Percentiles rank a stretch among this genome's conserved stretches.
These are phyloP conservation scores for Girardinichthys multiradiatus DNA, from an alignment of 2,113 vertebrate genomes.

Conservation along the genomic window DNA sequence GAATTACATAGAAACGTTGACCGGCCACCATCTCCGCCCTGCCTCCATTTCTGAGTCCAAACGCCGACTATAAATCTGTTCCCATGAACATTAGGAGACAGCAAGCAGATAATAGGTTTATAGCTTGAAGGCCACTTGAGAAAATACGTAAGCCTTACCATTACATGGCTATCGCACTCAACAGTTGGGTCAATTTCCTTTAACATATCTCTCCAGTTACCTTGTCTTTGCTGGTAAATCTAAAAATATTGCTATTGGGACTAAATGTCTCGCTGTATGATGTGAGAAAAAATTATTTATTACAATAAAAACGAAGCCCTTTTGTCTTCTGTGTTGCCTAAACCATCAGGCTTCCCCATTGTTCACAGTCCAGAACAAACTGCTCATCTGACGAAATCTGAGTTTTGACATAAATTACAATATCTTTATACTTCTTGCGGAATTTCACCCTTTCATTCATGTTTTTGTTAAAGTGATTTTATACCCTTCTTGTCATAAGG, in stretches of 20 bases:
- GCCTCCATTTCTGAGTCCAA: constrained; percentile 28
- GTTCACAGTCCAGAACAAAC: background rate
- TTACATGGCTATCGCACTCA: constrained; percentile 4
- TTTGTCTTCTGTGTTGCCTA: background rate
- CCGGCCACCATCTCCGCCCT: constrained; percentile 34
- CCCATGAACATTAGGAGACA: constrained; percentile 19
- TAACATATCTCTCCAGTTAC: constrained; percentile 11
- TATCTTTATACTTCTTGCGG: too few relatives aligned
- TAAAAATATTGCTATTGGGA: too few relatives aligned
- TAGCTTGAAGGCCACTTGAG: constrained; percentile 39
- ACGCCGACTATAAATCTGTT: constrained; percentile 43
- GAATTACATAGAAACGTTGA: constrained; percentile 17
- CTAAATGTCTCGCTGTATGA: background rate
- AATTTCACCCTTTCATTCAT: background rate
- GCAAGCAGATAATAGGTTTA: constrained; percentile 4
- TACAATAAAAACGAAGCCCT: background rate
- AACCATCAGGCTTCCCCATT: background rate
- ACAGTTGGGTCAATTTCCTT: constrained; percentile 13
- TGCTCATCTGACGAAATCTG: background rate
- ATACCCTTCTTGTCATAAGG: background rate
- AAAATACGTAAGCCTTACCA: constrained; percentile 28
- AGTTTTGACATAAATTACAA: background rate
- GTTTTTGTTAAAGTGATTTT: background rate
- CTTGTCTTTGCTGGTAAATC: constrained; percentile 1
- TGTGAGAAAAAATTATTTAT: background rate